Evolutionary conservation across 1,140 invertebrate genomes (phyloP), one percentile per base, ranked within the genome.

Genomic region (Nasonia giraulti): DNA sequence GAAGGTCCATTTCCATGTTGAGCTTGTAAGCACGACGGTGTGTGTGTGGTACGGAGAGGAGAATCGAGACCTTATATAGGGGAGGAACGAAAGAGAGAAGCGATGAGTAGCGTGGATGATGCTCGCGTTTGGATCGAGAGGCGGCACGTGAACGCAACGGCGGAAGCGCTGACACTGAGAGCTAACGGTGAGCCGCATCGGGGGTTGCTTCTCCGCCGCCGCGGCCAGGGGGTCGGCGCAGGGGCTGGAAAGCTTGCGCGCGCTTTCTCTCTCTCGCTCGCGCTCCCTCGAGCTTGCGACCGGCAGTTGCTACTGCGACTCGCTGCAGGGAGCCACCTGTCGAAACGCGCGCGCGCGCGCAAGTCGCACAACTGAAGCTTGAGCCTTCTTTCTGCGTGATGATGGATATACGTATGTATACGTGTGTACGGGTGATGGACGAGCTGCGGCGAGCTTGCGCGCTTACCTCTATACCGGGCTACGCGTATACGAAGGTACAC

Each of bases 161-260:
- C 84, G 82, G 89, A 89, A 89, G 88, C 89, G 89, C 88, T 88
- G 86, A 84, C 86, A 90, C 89, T 90, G 88, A 89, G 71, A 74
- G 83, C 50, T 62, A 20, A n/a, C 55, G 55, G 62, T 33, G 75
- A 82, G 82, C 80, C 83, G 73, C 86, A 85, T 75, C 74, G 75
- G 76, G 79, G 79, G 82, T 82, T 80, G 83, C 55, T 85, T 47
- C 73, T 81, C 71, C 75, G 84, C 75, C 27, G 75, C 75, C n/a
- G 75, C 12, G 68, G 74, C 76, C 82, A 82, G 80, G 85, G 85
- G 73, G 77, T 11, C 47, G 84, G 80, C 85, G 68, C 71, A 69
- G 66, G 66, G 68, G 75, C 74, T 82, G 73, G 37, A 75, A 20
- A 33, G 62, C 77, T 78, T 31, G 77, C 40, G 47, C 40, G 55